Evolutionary conservation across 2,113 vertebrate species (phyloP).

Genomic region (Xyliphius kryptos): DNA sequence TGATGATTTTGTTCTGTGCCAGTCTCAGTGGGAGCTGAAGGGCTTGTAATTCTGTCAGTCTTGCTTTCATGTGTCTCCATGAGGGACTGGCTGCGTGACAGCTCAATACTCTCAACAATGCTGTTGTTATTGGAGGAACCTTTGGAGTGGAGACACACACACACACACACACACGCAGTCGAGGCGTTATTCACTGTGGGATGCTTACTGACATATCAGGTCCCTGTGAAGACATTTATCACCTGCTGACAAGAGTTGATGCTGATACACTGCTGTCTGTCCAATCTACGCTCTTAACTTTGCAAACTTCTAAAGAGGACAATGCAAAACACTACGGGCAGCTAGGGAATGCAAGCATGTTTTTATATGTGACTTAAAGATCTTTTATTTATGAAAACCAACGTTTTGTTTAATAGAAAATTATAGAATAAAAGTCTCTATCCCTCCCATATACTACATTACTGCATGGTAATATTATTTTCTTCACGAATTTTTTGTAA

Average conservation of each 20-base stretch:
- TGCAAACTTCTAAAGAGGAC: constrained; percentile 12
- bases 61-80: constrained; percentile 28
- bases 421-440: no score
- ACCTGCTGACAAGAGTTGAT: constrained; percentile 24
- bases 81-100: constrained; percentile 37
- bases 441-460: no score
- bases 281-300: neutral
- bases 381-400: no score
- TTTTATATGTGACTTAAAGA: no score
- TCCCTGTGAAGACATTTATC: constrained; percentile 24
- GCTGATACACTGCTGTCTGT: constrained; percentile 34
- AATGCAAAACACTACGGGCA: neutral
- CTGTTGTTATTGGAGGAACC: constrained; percentile 28
- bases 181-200: constrained; percentile 25
- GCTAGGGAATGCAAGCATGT: neutral
- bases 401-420: no score
- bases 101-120: constrained; percentile 40
- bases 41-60: constrained; percentile 38
- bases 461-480: no score
- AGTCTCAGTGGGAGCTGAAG: constrained; percentile 30
- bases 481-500: no score
- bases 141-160: constrained; percentile 25
- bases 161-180: no score
- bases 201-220: constrained; percentile 33
- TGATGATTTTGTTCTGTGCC: constrained; percentile 34